Evolutionary conservation across 2,113 vertebrate species (phyloP).

Genomic region (Sander vitreus): DNA sequence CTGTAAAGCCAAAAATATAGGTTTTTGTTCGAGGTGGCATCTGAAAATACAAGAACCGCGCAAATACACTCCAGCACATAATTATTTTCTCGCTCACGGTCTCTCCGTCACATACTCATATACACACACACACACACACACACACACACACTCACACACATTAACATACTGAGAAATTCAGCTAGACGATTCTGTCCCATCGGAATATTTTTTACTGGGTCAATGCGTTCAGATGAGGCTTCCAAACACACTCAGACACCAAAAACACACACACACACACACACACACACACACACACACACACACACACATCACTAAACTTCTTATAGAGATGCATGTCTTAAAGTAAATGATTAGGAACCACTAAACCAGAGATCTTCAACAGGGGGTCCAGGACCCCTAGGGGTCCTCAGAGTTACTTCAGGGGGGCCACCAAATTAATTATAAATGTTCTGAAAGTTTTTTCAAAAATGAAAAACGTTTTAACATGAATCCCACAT

Average conservation of each 20-base stretch:
- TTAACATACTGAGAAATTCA: constrained; percentile 18
- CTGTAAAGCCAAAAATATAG: neutral
- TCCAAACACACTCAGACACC: constrained; percentile 56
- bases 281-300: neutral
- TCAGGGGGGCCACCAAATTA: no score
- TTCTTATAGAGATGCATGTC: neutral
- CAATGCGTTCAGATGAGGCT: constrained; percentile 60
- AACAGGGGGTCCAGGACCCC: no score
- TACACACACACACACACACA: constrained; percentile 1
- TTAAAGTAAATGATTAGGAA: neutral
- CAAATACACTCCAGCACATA: constrained; percentile 11
- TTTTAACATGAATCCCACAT: no score
- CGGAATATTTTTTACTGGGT: constrained; percentile 68
- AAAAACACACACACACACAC: neutral
- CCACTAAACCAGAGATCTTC: neutral
- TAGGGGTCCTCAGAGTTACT: no score
- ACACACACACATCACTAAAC: constrained; percentile 2
- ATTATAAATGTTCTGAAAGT: no score
- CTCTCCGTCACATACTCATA: neutral
- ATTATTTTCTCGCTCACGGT: neutral
- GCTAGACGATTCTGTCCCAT: constrained; percentile 41
- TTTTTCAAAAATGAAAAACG: no score
- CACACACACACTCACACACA: neutral
- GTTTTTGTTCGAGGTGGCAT: constrained; percentile 5
- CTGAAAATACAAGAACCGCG: neutral